A percentile compares a stretch with the other conserved stretches of the same genome.
phyloP scores from a whole-genome alignment of 2,797 vertebrate species.

The Mallotus villosus region DNA sequence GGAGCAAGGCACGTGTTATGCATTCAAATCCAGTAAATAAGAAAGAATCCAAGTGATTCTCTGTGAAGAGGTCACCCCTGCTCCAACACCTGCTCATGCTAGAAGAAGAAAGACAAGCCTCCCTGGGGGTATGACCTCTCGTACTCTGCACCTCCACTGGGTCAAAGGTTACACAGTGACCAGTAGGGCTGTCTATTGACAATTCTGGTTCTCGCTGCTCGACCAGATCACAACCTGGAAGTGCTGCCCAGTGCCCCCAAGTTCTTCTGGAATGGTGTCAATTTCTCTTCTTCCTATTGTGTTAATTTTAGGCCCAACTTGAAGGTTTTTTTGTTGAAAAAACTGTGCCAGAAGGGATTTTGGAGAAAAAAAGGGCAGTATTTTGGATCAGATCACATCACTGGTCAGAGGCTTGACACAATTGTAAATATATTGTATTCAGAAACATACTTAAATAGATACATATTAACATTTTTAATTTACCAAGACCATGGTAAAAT shows the following conservation, averaged over 20 bases:
- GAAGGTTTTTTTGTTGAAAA: too few relatives aligned
- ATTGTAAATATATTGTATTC: background rate
- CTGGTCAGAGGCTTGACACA: background rate
- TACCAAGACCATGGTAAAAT: background rate
- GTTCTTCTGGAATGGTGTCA: background rate
- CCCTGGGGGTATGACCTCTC: slow-evolving; percentile 35
- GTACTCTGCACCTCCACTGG: slow-evolving; percentile 39
- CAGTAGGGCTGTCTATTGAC: slow-evolving; percentile 21
- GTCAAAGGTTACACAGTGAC: slow-evolving; percentile 46
- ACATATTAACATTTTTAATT: too few relatives aligned
- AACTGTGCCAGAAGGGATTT: too few relatives aligned
- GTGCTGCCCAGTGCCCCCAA: slow-evolving; percentile 7
- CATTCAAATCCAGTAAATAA: slow-evolving; percentile 38
- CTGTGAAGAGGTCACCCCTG: slow-evolving; percentile 34
- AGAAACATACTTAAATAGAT: background rate
- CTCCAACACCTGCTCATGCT: slow-evolving; percentile 49
- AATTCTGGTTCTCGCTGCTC: slow-evolving; percentile 10
- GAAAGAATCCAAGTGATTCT: slow-evolving; percentile 29
- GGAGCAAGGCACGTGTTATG: slow-evolving; percentile 44
- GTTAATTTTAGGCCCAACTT: background rate
- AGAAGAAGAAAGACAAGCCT: slow-evolving; percentile 36
- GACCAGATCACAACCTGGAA: slow-evolving; percentile 27
- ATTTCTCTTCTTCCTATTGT: background rate
- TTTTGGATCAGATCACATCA: background rate
- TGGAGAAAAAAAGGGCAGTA: background rate